Conservation (phyloP, 2,113 vertebrate species). For the Orycteropus afer region DNA sequence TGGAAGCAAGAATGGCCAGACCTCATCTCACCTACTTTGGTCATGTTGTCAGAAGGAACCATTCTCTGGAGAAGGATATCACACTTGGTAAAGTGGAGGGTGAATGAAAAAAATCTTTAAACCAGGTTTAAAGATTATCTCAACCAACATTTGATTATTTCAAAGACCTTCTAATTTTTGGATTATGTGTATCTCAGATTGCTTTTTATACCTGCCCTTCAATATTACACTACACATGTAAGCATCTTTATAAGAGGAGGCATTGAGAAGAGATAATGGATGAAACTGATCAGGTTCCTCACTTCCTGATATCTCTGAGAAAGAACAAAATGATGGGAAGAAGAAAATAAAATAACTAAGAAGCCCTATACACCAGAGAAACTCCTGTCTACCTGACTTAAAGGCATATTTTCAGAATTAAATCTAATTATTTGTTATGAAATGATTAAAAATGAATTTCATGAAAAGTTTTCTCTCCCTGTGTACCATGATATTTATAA, state of each 20-base stretch:
- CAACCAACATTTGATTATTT: neutral
- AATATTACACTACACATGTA: neutral
- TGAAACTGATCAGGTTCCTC: neutral
- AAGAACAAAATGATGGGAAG: neutral
- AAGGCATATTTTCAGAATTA: constrained; percentile 14
- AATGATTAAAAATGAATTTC: constrained; percentile 44
- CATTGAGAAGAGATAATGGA: neutral
- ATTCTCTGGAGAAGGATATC: too few relatives aligned
- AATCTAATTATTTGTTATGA: neutral
- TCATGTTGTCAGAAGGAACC: too few relatives aligned
- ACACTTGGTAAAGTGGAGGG: too few relatives aligned
- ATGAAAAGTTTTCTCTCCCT: neutral
- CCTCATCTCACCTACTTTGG: too few relatives aligned
- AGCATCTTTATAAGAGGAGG: neutral
- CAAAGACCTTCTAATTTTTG: neutral
- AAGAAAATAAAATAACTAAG: neutral
- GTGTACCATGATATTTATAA: constrained; percentile 14
- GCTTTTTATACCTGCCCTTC: neutral
- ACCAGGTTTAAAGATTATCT: neutral
- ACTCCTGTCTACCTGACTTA: neutral
- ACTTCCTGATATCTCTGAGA: neutral
- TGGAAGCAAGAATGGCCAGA: too few relatives aligned
- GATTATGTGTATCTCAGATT: neutral
- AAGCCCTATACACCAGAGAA: neutral
- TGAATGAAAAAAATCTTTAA: too few relatives aligned